Percentiles rank a stretch among this genome's conserved stretches.
Conservation (phyloP, 1,140 invertebrate species). For the Episyrphus balteatus region DNA sequence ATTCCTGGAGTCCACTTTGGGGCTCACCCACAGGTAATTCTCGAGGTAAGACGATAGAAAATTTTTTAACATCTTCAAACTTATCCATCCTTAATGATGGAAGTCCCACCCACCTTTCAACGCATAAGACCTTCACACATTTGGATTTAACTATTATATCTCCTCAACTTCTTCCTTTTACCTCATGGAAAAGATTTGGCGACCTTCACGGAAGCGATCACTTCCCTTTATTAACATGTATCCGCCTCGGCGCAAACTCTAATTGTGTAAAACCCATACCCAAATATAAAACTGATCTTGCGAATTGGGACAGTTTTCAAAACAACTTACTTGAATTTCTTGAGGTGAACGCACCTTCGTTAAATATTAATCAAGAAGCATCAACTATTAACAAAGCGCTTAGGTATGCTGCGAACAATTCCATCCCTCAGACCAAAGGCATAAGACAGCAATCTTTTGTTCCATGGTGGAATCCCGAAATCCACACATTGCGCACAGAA, state of each 20-base stretch:
- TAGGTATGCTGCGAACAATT: background rate
- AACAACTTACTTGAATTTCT: background rate
- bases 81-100: too few species aligned
- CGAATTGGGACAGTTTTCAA: background rate
- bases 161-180: too few species aligned
- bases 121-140: too few species aligned
- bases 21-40: too few species aligned
- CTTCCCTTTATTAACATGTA: background rate
- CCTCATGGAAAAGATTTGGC: too few species aligned
- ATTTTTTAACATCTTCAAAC: too few species aligned
- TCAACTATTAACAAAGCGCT: background rate
- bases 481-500: background rate
- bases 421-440: slow-evolving; percentile 1
- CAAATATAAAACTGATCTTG: background rate
- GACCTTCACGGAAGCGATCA: background rate
- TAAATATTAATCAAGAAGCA: slow-evolving; percentile 1
- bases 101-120: too few species aligned
- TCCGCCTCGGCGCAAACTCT: too few species aligned
- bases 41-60: too few species aligned
- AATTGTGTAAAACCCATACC: too few species aligned
- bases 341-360: background rate
- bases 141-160: too few species aligned
- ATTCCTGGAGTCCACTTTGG: too few species aligned
- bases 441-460: background rate
- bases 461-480: slow-evolving; percentile 1